Conservation (phyloP, 2,888 invertebrate genomes). For the Pinctada fucata region DNA sequence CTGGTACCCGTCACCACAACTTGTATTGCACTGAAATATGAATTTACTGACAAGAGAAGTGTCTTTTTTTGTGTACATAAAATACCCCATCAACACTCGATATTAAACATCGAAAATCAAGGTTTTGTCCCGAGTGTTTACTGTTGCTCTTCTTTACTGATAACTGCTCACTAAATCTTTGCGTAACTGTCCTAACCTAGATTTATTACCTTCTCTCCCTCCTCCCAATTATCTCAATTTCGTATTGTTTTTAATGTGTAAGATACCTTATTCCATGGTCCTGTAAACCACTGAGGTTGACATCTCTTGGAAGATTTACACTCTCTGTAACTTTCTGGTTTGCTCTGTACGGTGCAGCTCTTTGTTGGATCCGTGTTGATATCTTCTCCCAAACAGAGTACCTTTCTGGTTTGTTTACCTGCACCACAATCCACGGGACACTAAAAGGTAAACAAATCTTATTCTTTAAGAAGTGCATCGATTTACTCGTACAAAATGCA, state of each 20-base stretch:
- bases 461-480: not conserved
- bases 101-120: too few species aligned
- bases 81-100: not conserved
- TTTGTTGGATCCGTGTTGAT: slow-evolving; percentile 20
- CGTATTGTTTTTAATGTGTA: too few species aligned
- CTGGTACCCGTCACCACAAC: slow-evolving; percentile 60
- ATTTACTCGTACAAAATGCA: not conserved
- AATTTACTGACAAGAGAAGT: not conserved
- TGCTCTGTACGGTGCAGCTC: slow-evolving; percentile 20
- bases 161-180: too few species aligned
- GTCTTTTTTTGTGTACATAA: not conserved
- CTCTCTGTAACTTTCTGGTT: slow-evolving; percentile 16
- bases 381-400: slow-evolving; percentile 48
- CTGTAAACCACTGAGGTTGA: slow-evolving; percentile 63
- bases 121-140: too few species aligned
- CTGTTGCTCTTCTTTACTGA: too few species aligned
- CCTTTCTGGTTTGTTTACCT: slow-evolving; percentile 62
- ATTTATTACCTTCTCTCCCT: too few species aligned
- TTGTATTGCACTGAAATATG: slow-evolving; percentile 61
- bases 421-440: slow-evolving; percentile 73
- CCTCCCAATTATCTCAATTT: too few species aligned
- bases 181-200: too few species aligned
- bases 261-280: slow-evolving; percentile 63
- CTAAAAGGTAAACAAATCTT: slow-evolving; percentile 49
- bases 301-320: slow-evolving; percentile 41